Evolutionary conservation across 2,888 invertebrate genomes (phyloP), one percentile per base, ranked within the genome.

Genomic region (Cephus pulcher): DNA sequence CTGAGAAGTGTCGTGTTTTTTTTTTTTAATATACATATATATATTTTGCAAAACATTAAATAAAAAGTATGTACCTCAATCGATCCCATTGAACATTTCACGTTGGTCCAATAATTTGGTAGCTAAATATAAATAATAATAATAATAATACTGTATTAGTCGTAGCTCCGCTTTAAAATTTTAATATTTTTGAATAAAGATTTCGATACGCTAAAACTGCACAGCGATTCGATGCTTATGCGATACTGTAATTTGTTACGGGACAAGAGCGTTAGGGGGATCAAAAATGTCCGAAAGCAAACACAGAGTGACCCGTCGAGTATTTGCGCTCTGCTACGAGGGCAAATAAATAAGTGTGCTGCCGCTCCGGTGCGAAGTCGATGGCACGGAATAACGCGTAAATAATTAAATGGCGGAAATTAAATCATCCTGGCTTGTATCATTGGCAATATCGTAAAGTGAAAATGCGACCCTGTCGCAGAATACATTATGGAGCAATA

Each of bases 351-450:
- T 73, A n/a, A 56, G 30, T n/a, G 11, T 34, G 23, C 30, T 68
- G 30, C 35, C 33, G 73, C 37, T 37, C n/a, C 34, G 73, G 73
- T 34, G 32, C 56, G 68, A 70, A 70, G 32, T 76, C 71, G 70
- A 12, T 30, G 34, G 74, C 23, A 68, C 56, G 70, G 76, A 73
- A 76, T 34, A 40, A 33, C 11, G 12, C 69, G 30, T 34, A 73
- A 73, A 34, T 34, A 34, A 77, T 74, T 77, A 77, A 77, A 77
- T 40, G 74, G 30, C 73, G 77, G 77, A 77, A 69, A 77, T 77
- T 77, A 33, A 77, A 74, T 77, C 75, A 56, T 56, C 23, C 56
- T 56, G 56, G 56, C 56, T 56, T 56, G 2, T 56, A 56, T 56
- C 56, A 23, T 23, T 23, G 9, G 23, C 23, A 56, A 56, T 56